phyloP scores from a whole-genome alignment of 1,140 invertebrate genomes.

The Sinonovacula constricta region DNA sequence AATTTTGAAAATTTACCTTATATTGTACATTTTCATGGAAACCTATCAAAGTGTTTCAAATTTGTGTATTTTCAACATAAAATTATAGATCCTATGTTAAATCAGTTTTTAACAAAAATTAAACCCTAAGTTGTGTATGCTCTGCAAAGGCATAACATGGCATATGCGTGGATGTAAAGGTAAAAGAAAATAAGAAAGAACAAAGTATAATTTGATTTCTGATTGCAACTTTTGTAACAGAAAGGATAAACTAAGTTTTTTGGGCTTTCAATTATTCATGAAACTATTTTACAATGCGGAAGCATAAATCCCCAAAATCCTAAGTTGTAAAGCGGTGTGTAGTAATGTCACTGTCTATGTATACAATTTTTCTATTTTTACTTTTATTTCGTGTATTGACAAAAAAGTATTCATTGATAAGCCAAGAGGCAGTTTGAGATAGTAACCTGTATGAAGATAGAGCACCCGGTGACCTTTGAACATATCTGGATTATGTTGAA shows the following conservation, averaged over 20 bases:
- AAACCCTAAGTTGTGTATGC: no score
- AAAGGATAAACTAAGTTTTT: neutral
- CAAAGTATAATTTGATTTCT: no score
- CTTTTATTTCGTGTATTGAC: neutral
- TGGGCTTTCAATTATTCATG: neutral
- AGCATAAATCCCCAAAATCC: neutral
- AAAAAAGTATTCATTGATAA: neutral
- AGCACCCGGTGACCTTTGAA: constrained; percentile 71
- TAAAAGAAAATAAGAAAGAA: no score
- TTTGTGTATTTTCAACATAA: neutral
- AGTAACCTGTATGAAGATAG: constrained; percentile 73
- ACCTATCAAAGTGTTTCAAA: neutral
- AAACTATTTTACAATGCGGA: neutral
- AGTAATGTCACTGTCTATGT: neutral
- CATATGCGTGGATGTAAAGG: no score
- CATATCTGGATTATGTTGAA: constrained; percentile 57
- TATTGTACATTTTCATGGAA: neutral
- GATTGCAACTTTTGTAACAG: no score
- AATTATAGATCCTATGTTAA: neutral
- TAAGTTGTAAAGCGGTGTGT: no score
- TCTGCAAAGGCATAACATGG: no score
- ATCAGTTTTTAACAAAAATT: no score
- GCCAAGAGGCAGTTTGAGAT: neutral
- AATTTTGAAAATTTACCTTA: no score
- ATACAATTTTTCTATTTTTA: neutral